Conservation (phyloP, 2,113 vertebrate species). For the Tupaia chinensis region DNA sequence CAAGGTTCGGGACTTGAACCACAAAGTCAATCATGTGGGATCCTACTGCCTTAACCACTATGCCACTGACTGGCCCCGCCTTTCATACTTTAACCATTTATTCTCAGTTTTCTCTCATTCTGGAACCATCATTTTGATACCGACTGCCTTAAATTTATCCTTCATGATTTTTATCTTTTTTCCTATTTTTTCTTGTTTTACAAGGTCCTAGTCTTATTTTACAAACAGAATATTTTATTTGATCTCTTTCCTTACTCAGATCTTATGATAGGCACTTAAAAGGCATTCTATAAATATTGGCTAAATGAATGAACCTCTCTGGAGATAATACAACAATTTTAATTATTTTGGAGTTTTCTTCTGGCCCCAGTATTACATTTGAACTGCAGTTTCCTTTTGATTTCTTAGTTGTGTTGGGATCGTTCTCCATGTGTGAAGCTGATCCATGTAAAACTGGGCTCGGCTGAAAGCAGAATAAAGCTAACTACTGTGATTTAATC, state of each 20-base stretch:
- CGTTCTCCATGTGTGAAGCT: neutral
- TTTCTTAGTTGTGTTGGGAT: neutral
- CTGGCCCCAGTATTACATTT: neutral
- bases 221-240: neutral
- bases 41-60: too few species aligned
- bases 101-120: neutral
- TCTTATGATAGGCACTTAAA: neutral
- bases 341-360: neutral
- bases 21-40: too few species aligned
- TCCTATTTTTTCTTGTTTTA: neutral
- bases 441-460: neutral
- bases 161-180: neutral
- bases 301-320: neutral
- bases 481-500: neutral
- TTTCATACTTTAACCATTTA: neutral
- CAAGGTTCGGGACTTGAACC: too few species aligned
- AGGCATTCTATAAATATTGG: neutral
- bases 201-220: neutral
- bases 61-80: too few species aligned
- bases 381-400: neutral
- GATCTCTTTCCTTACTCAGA: neutral
- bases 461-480: neutral
- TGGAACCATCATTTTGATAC: neutral
- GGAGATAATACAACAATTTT: neutral
- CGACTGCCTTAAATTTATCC: constrained; percentile 1